A percentile compares a stretch with the other conserved stretches of the same genome.
Conservation (phyloP, 2,113 vertebrate genomes). For the Centropus unirufus region DNA sequence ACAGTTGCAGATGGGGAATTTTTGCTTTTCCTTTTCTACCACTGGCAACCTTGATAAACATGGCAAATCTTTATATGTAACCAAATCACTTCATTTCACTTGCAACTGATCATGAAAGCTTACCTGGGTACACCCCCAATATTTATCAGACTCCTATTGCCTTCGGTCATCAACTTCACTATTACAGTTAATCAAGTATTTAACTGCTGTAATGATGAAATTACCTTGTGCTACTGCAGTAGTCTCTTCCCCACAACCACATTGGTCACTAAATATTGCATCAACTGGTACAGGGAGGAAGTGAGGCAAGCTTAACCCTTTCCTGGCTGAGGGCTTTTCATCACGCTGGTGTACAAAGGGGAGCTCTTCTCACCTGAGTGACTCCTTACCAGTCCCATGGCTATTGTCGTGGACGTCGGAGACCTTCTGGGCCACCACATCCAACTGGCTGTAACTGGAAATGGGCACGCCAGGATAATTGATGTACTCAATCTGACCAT, state of each 20-base stretch:
- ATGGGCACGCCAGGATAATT: slow-evolving; percentile 83
- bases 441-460: slow-evolving; percentile 87
- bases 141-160: neutral
- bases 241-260: neutral
- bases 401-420: slow-evolving; percentile 86
- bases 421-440: slow-evolving; percentile 87
- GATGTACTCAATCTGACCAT: slow-evolving; percentile 89
- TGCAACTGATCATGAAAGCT: neutral
- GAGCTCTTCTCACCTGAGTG: slow-evolving; percentile 83
- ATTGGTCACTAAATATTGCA: neutral
- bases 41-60: neutral
- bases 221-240: neutral
- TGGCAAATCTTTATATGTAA: neutral
- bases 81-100: neutral
- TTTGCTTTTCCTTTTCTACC: slow-evolving; percentile 11
- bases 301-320: slow-evolving; percentile 37
- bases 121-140: neutral
- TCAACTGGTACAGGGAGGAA: neutral
- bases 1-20: slow-evolving; percentile 12
- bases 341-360: neutral
- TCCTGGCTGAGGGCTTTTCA: neutral
- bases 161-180: neutral
- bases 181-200: slow-evolving; percentile 40
- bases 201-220: neutral
- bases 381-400: slow-evolving; percentile 73